Conservation (phyloP, 92 coral and sea anemone species). For the Phymanthus crucifer region DNA sequence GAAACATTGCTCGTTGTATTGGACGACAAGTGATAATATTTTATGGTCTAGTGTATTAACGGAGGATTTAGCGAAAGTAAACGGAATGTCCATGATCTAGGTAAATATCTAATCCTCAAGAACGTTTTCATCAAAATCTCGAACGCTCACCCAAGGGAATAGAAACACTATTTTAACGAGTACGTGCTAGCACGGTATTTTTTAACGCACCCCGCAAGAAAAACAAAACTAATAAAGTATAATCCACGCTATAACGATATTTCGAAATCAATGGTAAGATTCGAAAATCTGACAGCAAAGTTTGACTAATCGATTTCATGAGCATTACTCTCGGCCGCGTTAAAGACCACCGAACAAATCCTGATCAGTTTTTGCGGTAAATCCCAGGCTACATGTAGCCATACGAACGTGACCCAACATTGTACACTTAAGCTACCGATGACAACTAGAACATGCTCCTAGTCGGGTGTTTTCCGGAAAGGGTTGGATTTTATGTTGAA, state of each 20-base stretch:
- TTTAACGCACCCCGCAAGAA: neutral
- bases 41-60: neutral
- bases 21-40: neutral
- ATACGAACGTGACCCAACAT: slow-evolving; percentile 32
- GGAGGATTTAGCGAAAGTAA: neutral
- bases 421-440: slow-evolving; percentile 27
- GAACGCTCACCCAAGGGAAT: neutral
- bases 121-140: neutral
- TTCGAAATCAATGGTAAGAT: neutral
- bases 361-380: slow-evolving; percentile 12
- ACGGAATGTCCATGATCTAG: neutral
- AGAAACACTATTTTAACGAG: neutral
- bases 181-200: neutral
- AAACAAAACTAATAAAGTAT: neutral
- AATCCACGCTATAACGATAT: neutral
- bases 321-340: neutral
- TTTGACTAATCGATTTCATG: neutral
- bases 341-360: slow-evolving; percentile 1
- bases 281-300: neutral
- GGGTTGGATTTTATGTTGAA: slow-evolving; percentile 1
- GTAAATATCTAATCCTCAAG: slow-evolving; percentile 8
- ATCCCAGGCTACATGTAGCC: slow-evolving; percentile 1
- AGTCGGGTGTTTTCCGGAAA: slow-evolving; percentile 12
- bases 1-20: neutral
- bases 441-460: slow-evolving; percentile 25